Evolutionary conservation across 2,888 invertebrate species (phyloP).

Genomic region (Smittia sp.): DNA sequence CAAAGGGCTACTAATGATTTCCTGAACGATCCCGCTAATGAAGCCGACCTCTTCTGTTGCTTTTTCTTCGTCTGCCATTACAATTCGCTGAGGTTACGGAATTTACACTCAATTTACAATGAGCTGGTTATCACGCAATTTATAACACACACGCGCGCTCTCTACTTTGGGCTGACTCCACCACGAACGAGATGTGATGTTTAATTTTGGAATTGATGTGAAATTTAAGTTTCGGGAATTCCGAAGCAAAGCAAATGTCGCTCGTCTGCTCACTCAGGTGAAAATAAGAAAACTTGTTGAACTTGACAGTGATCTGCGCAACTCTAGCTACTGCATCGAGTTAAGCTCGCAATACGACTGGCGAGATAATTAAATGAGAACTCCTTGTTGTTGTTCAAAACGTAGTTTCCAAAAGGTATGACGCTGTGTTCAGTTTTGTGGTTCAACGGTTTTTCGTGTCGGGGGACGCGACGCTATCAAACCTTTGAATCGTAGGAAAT

Average conservation of each 20-base stretch:
- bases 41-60: constrained; percentile 15
- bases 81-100: no score
- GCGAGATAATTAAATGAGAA: neutral
- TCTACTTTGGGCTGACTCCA: neutral
- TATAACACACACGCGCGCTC: constrained; percentile 12
- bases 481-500: no score
- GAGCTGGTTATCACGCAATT: neutral
- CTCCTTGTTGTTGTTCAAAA: neutral
- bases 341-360: neutral
- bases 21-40: constrained; percentile 46
- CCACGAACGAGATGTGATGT: neutral
- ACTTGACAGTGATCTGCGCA: neutral
- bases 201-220: constrained; percentile 7
- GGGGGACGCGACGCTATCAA: no score
- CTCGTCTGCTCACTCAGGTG: neutral
- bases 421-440: no score
- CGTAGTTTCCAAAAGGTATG: neutral
- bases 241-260: neutral
- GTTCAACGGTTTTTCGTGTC: no score
- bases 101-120: no score
- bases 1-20: constrained; percentile 68
- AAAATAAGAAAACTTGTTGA: constrained; percentile 38
- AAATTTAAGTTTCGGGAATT: neutral
- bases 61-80: constrained; percentile 5
- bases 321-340: neutral